Percentiles rank a stretch among this genome's conserved stretches.
Evolutionary conservation across 2,797 vertebrate species (phyloP).

Genomic region (Garrulus glandarius): DNA sequence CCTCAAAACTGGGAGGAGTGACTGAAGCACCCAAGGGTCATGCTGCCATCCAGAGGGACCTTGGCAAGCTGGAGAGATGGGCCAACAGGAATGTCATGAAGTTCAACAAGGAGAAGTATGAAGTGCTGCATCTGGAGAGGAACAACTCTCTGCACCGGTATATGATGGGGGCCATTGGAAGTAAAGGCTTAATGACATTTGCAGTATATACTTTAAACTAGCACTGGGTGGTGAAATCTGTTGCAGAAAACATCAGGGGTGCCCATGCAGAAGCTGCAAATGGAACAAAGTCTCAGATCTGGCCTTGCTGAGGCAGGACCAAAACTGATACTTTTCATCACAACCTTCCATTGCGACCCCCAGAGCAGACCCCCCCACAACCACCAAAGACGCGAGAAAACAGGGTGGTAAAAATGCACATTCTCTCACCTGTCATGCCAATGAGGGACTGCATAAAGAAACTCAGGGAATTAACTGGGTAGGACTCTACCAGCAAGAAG

Average conservation of each 20-base stretch:
- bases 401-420: background rate
- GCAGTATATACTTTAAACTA: background rate
- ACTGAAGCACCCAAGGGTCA: fast-evolving
- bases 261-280: background rate
- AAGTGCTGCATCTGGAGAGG: background rate
- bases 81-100: background rate
- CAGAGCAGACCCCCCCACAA: background rate
- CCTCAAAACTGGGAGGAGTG: background rate
- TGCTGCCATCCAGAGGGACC: background rate
- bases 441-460: background rate
- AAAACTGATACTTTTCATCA: background rate
- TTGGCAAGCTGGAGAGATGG: background rate
- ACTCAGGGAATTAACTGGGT: background rate
- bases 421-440: fast-evolving
- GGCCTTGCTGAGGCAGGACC: background rate
- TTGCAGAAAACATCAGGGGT: background rate
- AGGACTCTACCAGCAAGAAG: background rate
- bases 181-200: background rate
- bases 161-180: background rate
- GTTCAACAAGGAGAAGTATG: background rate
- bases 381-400: fast-evolving
- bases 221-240: background rate
- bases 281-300: background rate
- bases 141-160: background rate
- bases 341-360: background rate